Conservation (phyloP, 1,140 invertebrate species). For the Lineus longissimus region DNA sequence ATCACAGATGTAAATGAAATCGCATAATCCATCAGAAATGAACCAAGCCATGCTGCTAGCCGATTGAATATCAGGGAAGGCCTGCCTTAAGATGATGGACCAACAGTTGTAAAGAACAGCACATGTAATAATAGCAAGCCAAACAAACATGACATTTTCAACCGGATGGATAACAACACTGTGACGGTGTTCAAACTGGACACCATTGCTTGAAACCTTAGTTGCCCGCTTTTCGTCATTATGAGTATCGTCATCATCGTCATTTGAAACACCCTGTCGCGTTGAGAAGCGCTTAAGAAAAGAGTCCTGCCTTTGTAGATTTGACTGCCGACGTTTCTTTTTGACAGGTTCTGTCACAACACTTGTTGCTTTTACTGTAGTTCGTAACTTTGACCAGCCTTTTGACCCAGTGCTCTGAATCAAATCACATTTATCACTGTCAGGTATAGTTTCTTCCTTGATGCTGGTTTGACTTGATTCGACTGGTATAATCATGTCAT, state of each 20-base stretch:
- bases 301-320: slow-evolving; percentile 87
- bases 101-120: slow-evolving; percentile 93
- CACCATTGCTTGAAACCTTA: slow-evolving; percentile 54
- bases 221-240: slow-evolving; percentile 7
- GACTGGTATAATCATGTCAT: no score
- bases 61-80: slow-evolving; percentile 80
- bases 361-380: slow-evolving; percentile 85
- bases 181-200: slow-evolving; percentile 6
- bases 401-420: no score
- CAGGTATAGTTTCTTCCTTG: no score
- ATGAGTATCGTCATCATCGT: slow-evolving; percentile 20
- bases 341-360: slow-evolving; percentile 63
- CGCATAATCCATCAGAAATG: slow-evolving; percentile 75
- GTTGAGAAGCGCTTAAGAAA: slow-evolving; percentile 92
- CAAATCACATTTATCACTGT: no score
- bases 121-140: slow-evolving; percentile 81
- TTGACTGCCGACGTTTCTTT: slow-evolving; percentile 66
- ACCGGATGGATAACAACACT: slow-evolving; percentile 83
- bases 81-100: slow-evolving; percentile 91
- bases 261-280: slow-evolving; percentile 59
- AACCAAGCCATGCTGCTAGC: slow-evolving; percentile 68
- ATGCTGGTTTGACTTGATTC: no score
- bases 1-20: slow-evolving; percentile 81
- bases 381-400: slow-evolving; percentile 84
- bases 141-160: slow-evolving; percentile 92